Conservation (phyloP, 2,888 invertebrate genomes). For the Drepana falcataria region DNA sequence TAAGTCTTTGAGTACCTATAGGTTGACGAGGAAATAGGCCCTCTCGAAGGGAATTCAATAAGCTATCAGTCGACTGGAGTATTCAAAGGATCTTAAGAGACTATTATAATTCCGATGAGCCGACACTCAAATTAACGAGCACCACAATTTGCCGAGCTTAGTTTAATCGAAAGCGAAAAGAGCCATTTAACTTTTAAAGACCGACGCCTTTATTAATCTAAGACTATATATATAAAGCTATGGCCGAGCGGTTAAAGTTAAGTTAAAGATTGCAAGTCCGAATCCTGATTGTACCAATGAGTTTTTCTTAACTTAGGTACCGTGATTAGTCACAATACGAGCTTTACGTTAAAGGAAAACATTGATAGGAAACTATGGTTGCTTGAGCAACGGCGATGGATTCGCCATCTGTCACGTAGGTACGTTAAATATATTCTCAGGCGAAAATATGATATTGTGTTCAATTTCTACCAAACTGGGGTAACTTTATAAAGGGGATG, state of each 20-base stretch:
- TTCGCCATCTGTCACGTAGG: too few relatives aligned
- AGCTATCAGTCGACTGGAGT: constrained; percentile 17
- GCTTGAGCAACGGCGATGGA: too few relatives aligned
- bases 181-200: constrained; percentile 52
- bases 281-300: too few relatives aligned
- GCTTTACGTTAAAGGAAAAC: too few relatives aligned
- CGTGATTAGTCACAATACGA: too few relatives aligned
- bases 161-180: constrained; percentile 59
- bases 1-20: neutral
- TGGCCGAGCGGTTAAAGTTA: neutral
- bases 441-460: too few relatives aligned
- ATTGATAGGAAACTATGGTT: too few relatives aligned
- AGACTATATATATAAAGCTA: constrained; percentile 2
- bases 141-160: constrained; percentile 45
- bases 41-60: constrained; percentile 12
- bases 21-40: constrained; percentile 9
- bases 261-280: too few relatives aligned
- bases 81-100: constrained; percentile 25
- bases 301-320: too few relatives aligned
- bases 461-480: too few relatives aligned
- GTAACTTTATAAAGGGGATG: too few relatives aligned
- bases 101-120: constrained; percentile 53
- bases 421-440: too few relatives aligned
- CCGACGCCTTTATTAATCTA: constrained; percentile 12
- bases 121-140: constrained; percentile 49